Base-by-base conservation (phyloP, 2,797 vertebrate genomes). In the Mycteria americana region DNA sequence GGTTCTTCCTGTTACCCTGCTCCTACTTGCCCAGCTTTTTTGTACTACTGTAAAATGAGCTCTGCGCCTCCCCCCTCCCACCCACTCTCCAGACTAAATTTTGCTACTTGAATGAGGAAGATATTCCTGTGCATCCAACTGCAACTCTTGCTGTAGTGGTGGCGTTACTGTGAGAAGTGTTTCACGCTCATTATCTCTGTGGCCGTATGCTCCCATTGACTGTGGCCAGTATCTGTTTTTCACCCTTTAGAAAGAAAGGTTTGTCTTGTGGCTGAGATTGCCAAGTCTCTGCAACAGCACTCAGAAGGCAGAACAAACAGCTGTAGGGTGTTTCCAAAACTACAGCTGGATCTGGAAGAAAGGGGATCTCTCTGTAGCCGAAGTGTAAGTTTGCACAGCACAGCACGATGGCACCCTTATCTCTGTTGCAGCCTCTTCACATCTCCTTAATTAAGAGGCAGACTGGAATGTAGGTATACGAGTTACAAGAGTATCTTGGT, bases 171-270 rank as follows among this genome's bases (percentile, higher is more conserved):
- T 16, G 76, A 37, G 50, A 39, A 43, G 46, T 7, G 28, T 69
- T 81, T 57, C 62, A 10, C 2, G 24, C 70, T 62, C 18, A 1
- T 50, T 31, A 13, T 41, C 43, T 77, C 43, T 35, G 24, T 31
- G 54, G 31, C 31, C 0, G 0, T 62, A 37, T 6, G 0, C n/a
- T 65, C 50, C n/a, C 24, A 1, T 3, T 28, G 63, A 33, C 24
- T 15, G n/a, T 22, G 41, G 25, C 31, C 30, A 10, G 21, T 17
- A 23, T 25, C 73, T 73, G 54, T 0, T 45, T 43, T n/a, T 51
- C 43, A 39, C 28, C 28, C 41, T 54, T 30, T 11, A 37, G 35
- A 65, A 35, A 12, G 50, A 37, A 56, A 31, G 12, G 41, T 41
- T 81, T 72, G 18, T 72, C 16, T 50, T 37, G 65, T 25, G 70